Base-by-base conservation (phyloP, 2,113 vertebrate genomes). In the Pygathrix nemaeus region DNA sequence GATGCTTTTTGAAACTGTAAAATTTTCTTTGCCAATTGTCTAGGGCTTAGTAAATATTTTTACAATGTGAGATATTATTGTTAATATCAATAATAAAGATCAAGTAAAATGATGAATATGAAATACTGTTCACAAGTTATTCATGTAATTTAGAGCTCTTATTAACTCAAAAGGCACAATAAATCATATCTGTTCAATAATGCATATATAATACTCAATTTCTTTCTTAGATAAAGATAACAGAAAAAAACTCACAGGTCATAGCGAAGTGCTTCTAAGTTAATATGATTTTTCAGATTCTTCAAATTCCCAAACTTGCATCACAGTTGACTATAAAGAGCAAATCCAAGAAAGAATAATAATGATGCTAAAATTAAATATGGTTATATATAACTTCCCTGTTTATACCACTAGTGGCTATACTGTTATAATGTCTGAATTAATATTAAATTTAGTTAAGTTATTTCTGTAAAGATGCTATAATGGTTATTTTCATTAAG, bases 401-500 rank as follows among this genome's bases (percentile, higher is more conserved):
- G 1, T 90, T 75, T 81, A 72, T 92, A 14, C 0, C 1, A 45
- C 6, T 35, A 91, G 4, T 43, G 8, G 14, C 13, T 30, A 85
- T 35, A 23, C 5, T 66, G 12, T 59, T 79, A 79, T 32, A 78
- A 75, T 76, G 38, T 89, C 8, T 93, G 16, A 90, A 78, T 90
- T 20, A 85, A 92, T 81, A 93, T 35, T 96, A 8, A 68, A 12
- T 52, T 92, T 6, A 57, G 10, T 13, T 72, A 10, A 59, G 48
- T 76, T 88, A 84, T 32, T 82, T 87, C 83, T 66, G 10, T 55
- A 83, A 88, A 70, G 50, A 38, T 50, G 40, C 4, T 80, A 0
- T 81, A 66, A 55, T 10, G 76, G 50, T 70, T 97, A 93, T 91
- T 96, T 92, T 98, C 64, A 73, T 50, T 97, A 75, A 59, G 9